These are phyloP conservation scores for Cyphomyrus plagiostoma DNA, from an alignment of 2,113 vertebrate genomes.

Conservation along the genomic window DNA sequence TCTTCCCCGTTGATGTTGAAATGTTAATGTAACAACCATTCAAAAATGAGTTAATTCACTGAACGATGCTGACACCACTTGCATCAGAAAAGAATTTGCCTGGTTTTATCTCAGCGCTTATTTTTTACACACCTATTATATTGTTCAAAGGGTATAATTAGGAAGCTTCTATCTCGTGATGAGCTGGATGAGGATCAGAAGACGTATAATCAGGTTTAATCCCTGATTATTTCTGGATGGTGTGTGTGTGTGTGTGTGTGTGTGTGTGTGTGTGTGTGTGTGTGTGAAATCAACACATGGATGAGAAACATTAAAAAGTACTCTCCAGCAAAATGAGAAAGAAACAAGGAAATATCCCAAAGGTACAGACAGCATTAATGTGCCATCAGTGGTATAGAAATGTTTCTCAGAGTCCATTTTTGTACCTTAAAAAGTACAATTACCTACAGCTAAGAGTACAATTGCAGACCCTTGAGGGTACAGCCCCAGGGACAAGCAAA, in stretches of 20 bases:
- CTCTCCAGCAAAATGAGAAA: not conserved
- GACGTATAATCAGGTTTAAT: not conserved
- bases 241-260: not conserved
- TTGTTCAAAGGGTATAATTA: slow-evolving; percentile 10
- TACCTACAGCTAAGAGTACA: no score
- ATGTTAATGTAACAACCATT: not conserved
- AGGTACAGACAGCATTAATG: no score
- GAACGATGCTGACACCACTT: not conserved
- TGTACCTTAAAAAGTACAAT: no score
- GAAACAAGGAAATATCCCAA: not conserved
- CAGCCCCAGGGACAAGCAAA: no score
- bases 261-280: not conserved
- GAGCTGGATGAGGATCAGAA: not conserved
- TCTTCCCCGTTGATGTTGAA: no score
- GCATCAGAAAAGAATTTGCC: not conserved
- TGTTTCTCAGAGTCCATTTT: no score
- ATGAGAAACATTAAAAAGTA: not conserved
- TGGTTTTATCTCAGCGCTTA: not conserved
- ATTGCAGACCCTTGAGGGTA: no score
- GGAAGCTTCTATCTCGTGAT: not conserved
- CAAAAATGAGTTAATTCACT: not conserved
- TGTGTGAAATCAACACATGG: not conserved
- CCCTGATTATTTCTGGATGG: not conserved
- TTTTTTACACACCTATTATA: slow-evolving; percentile 2
- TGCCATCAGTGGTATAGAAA: no score